These are phyloP conservation scores for Drosophila pseudotalamancana DNA, from an alignment of 2,888 invertebrate species.

Conservation along the genomic window DNA sequence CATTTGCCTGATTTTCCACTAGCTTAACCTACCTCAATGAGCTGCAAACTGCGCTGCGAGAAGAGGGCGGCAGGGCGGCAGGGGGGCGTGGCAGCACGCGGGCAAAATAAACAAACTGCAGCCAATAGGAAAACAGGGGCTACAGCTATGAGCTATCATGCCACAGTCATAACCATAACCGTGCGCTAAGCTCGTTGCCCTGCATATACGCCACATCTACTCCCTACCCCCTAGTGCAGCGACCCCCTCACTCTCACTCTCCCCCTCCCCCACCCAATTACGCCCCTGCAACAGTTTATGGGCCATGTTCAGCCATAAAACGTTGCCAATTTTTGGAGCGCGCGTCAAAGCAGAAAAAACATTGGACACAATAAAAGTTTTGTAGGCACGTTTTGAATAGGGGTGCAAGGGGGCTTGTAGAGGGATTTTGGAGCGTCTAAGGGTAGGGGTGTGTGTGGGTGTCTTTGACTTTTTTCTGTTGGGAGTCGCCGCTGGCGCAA, in stretches of 20 bases:
- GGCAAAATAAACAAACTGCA: conserved; percentile 68
- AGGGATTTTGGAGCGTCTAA: neutral
- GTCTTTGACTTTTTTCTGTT: conserved; percentile 63
- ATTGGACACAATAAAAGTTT: conserved; percentile 73
- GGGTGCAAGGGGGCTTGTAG: neutral
- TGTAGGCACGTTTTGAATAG: conserved; percentile 52
- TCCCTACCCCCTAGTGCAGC: neutral
- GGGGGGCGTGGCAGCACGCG: conserved; percentile 17
- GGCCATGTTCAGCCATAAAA: conserved; percentile 45
- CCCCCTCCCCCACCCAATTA: neutral
- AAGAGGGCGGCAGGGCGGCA: neutral
- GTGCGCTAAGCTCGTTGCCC: conserved; percentile 42
- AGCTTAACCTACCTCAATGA: conserved; percentile 73
- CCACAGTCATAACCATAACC: conserved; percentile 70
- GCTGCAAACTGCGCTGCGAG: conserved; percentile 23
- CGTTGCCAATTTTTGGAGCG: conserved; percentile 73
- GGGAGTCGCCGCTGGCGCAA: conserved; percentile 52
- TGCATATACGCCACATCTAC: neutral
- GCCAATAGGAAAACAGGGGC: conserved; percentile 69
- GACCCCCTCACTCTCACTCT: neutral
- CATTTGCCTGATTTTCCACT: conserved; percentile 22
- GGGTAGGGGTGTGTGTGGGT: conserved; percentile 18
- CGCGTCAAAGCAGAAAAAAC: conserved; percentile 79
- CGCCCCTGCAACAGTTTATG: conserved; percentile 23
- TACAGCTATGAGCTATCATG: conserved; percentile 49